Base-by-base conservation (phyloP, 2,888 invertebrate genomes). In the Ariolimax columbianus region DNA sequence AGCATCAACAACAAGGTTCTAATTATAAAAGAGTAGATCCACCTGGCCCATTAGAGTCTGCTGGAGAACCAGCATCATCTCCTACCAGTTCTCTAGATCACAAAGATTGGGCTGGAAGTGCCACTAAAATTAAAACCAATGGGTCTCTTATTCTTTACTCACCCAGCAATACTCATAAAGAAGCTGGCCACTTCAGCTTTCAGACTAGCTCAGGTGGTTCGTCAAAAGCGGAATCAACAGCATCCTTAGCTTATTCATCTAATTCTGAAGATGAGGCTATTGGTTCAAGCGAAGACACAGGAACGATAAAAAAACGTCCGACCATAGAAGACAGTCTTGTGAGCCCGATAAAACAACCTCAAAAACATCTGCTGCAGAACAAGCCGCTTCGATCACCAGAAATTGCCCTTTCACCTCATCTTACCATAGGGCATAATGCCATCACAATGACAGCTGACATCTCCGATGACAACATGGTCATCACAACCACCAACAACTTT, bases 51-150 rank as follows among this genome's bases (percentile, higher is more conserved):
- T n/a, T 70, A 23, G 68, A 59, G 51, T 40, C 73, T 43, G n/a
- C 33, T 38, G n/a, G 1, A 1, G 70, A 85, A 59, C 7, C 36
- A 23, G n/a, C 79, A 14, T 47, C 78, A 68, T 84, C 84, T 3
- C 72, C 84, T 19, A 23, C 73, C 30, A 73, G 43, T 26, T 83
- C 87, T 38, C 40, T 78, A 30, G 85, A 87, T 30, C 47, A 81
- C 17, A 40, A 77, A 36, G 83, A 87, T 33, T 75, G 82, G n/a
- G 66, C 51, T 23, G 81, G 79, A 89, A 88, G 66, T 11, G 90
- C 92, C 89, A 91, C 90, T n/a, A 93, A 93, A 89, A 93, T 93
- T 77, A 93, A 93, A 90, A 93, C 93, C 2, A 93, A 93, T 84
- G 93, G 93, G 3, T 93, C 93, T 0, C 88, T 93, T 11, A 93